These are phyloP conservation scores for Drosophila atripex DNA, from an alignment of 2,888 invertebrate genomes.

Conservation along the genomic window DNA sequence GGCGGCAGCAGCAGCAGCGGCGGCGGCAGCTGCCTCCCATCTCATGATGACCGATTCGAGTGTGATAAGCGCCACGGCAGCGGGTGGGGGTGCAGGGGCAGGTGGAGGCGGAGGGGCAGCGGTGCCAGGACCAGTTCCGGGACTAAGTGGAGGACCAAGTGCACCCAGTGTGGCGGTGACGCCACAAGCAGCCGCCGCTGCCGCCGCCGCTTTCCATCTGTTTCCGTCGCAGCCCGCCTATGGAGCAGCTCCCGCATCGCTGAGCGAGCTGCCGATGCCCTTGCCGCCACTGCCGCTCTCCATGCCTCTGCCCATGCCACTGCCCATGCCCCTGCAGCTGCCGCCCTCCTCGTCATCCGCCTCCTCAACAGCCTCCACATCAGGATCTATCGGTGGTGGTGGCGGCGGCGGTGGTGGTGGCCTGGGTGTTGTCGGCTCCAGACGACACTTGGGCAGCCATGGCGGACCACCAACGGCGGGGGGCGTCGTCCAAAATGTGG, in stretches of 20 bases:
- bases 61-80: constrained; percentile 81
- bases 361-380: constrained; percentile 11
- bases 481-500: constrained; percentile 12
- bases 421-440: background rate
- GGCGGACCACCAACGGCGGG: background rate
- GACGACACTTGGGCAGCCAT: constrained; percentile 21
- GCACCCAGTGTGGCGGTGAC: constrained; percentile 11
- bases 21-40: constrained; percentile 81
- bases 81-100: constrained; percentile 70
- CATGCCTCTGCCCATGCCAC: constrained; percentile 44
- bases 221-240: constrained; percentile 64
- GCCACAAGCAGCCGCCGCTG: constrained; percentile 19
- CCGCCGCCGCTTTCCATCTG: constrained; percentile 45
- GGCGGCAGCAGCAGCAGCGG: constrained; percentile 52
- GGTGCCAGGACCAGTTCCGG: background rate
- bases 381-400: no score
- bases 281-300: constrained; percentile 58
- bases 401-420: background rate
- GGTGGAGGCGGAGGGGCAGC: constrained; percentile 43
- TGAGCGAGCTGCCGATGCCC: constrained; percentile 55
- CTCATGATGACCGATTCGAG: constrained; percentile 83
- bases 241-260: constrained; percentile 36
- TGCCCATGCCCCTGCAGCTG: constrained; percentile 25
- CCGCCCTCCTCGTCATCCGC: constrained; percentile 27
- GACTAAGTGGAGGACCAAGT: background rate